Percentiles rank a stretch among this genome's conserved stretches.
Conservation (phyloP, 2,888 invertebrate genomes). For the Lasius platythorax region DNA sequence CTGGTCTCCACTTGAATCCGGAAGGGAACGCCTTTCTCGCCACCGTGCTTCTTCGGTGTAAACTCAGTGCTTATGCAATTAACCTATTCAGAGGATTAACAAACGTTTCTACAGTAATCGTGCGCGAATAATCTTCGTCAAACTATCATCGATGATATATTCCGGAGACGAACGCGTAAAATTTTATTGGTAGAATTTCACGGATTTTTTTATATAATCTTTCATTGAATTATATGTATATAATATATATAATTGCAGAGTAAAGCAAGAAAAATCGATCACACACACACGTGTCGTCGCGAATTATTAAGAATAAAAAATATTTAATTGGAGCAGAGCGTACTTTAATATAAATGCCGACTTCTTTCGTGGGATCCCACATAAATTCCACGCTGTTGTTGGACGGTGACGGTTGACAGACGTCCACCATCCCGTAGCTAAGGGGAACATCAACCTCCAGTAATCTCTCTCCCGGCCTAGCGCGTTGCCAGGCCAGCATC, state of each 20-base stretch:
- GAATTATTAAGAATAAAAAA: not conserved
- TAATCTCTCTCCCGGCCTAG: slow-evolving; percentile 96
- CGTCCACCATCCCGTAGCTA: slow-evolving; percentile 96
- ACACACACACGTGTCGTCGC: not conserved
- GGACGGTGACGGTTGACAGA: slow-evolving; percentile 90
- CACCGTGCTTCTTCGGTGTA: slow-evolving; percentile 98
- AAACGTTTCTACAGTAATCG: not conserved
- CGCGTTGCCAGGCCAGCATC: slow-evolving; percentile 95
- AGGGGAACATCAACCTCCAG: slow-evolving; percentile 97
- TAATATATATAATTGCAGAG: not conserved
- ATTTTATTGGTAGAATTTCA: not conserved
- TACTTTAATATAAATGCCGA: slow-evolving; percentile 97
- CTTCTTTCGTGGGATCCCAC: slow-evolving; percentile 99
- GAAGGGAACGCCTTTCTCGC: slow-evolving; percentile 99
- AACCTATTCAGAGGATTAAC: slow-evolving; percentile 86
- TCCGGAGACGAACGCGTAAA: not conserved
- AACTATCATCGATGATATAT: not conserved
- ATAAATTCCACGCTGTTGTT: slow-evolving; percentile 94
- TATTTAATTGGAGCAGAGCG: slow-evolving; percentile 23
- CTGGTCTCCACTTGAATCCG: slow-evolving; percentile 97
- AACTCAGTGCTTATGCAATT: slow-evolving; percentile 99
- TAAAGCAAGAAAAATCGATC: not conserved
- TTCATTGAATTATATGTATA: not conserved
- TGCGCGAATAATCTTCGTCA: not conserved
- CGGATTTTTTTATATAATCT: not conserved